Percentiles rank a stretch among this genome's conserved stretches.
These are phyloP conservation scores for Drosophila simulans DNA, from an alignment of 1,140 invertebrate species.

Conservation along the genomic window DNA sequence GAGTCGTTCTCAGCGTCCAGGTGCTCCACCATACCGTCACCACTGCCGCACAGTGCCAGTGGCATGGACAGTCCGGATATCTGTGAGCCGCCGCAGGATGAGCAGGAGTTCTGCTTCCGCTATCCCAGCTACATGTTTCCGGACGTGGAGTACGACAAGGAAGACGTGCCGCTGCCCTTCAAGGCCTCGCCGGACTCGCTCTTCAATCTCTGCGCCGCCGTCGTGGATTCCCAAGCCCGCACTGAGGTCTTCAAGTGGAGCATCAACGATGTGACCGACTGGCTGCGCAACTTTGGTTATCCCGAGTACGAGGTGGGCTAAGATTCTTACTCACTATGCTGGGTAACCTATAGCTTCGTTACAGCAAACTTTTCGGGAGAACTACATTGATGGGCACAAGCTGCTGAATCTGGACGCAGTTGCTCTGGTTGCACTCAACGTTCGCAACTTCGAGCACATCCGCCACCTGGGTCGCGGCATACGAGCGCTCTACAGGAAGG, in stretches of 20 bases:
- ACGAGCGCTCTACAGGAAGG: constrained; percentile 65
- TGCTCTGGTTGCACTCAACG: constrained; percentile 68
- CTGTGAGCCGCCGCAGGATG: constrained; percentile 41
- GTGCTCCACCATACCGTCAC: constrained; percentile 29
- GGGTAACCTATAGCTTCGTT: neutral
- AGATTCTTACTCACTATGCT: neutral
- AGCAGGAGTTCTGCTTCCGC: constrained; percentile 60
- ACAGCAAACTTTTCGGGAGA: constrained; percentile 42
- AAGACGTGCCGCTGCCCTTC: constrained; percentile 66
- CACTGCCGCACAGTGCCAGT: constrained; percentile 13
- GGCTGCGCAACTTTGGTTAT: constrained; percentile 71
- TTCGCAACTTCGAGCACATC: constrained; percentile 75
- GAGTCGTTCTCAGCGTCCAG: constrained; percentile 52
- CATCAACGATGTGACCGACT: constrained; percentile 67
- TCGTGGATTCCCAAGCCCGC: constrained; percentile 67
- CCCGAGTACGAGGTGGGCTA: constrained; percentile 69
- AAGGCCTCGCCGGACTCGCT: constrained; percentile 67
- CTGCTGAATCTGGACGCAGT: constrained; percentile 73
- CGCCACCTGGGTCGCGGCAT: constrained; percentile 70
- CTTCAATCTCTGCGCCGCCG: constrained; percentile 55
- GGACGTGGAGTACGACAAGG: constrained; percentile 60
- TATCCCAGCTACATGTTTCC: constrained; percentile 72
- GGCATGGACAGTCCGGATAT: constrained; percentile 52
- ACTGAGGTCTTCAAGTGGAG: constrained; percentile 73
- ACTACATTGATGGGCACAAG: constrained; percentile 61